Conservation (phyloP, 2,888 invertebrate genomes). For the Xanthia togata region DNA sequence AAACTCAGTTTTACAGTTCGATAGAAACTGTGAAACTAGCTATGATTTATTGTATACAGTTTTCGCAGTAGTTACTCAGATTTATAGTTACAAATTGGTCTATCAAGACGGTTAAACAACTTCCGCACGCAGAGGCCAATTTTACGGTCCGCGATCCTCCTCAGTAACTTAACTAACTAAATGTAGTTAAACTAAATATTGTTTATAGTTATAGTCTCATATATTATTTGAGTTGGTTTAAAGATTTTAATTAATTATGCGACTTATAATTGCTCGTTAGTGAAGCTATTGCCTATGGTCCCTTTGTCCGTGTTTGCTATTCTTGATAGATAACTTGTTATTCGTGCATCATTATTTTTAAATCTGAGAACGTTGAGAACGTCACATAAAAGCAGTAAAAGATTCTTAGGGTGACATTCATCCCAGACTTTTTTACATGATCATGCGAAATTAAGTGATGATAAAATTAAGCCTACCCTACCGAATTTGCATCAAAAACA, state of each 20-base stretch:
- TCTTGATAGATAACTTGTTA: not conserved
- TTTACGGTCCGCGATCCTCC: constrained; percentile 60
- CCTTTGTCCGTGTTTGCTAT: not conserved
- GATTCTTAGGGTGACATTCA: not conserved
- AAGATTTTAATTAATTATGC: constrained; percentile 36
- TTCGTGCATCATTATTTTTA: not conserved
- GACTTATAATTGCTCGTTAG: constrained; percentile 15
- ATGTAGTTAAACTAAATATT: constrained; percentile 54
- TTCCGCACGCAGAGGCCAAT: constrained; percentile 67
- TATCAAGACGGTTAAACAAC: constrained; percentile 65
- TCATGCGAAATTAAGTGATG: constrained; percentile 14
- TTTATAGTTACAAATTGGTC: constrained; percentile 69
- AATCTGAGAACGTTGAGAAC: not conserved
- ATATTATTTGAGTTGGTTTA: constrained; percentile 52
- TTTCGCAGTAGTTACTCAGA: constrained; percentile 58
- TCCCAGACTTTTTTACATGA: constrained; percentile 3
- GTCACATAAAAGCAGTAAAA: not conserved
- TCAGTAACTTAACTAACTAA: constrained; percentile 38
- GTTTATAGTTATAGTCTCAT: constrained; percentile 38
- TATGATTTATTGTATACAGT: constrained; percentile 63
- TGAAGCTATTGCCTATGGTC: not conserved
- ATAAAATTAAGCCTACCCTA: constrained; percentile 21
- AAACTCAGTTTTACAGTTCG: constrained; percentile 58
- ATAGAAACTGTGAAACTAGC: constrained; percentile 48
- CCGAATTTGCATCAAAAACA: constrained; percentile 58